Percentiles rank a stretch among this genome's conserved stretches.
These are phyloP conservation scores for Telenomus remus DNA, from an alignment of 1,140 invertebrate species.

Conservation along the genomic window DNA sequence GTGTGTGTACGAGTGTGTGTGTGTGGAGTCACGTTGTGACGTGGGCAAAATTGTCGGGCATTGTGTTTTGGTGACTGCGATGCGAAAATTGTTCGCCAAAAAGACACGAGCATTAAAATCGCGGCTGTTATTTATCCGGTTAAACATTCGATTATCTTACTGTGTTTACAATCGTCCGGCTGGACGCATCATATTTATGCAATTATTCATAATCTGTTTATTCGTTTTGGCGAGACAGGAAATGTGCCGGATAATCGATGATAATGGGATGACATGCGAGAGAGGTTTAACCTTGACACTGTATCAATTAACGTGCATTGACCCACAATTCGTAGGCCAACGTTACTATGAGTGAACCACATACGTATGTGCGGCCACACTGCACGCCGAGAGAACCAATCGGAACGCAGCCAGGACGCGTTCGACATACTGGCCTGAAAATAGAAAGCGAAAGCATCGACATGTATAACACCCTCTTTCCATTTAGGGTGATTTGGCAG, in stretches of 20 bases:
- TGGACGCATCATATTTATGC: slow-evolving; percentile 49
- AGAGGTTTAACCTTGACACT: slow-evolving; percentile 75
- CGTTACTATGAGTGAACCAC: slow-evolving; percentile 67
- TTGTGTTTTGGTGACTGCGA: slow-evolving; percentile 44
- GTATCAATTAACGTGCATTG: slow-evolving; percentile 74
- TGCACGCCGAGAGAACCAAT: slow-evolving; percentile 64
- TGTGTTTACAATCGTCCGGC: slow-evolving; percentile 52
- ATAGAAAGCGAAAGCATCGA: slow-evolving; percentile 61
- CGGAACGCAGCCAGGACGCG: slow-evolving; percentile 59
- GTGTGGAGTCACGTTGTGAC: slow-evolving; percentile 10
- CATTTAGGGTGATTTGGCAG: slow-evolving; percentile 56
- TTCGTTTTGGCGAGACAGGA: slow-evolving; percentile 61
- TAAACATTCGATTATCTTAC: slow-evolving; percentile 57
- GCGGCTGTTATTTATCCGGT: slow-evolving; percentile 45
- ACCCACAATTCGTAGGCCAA: slow-evolving; percentile 69
- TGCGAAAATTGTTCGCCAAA: slow-evolving; percentile 39
- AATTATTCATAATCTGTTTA: slow-evolving; percentile 60
- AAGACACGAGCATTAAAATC: slow-evolving; percentile 46
- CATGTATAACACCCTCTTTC: slow-evolving; percentile 58
- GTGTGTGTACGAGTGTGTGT: too few relatives aligned
- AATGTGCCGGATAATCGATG: slow-evolving; percentile 72
- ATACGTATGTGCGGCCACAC: slow-evolving; percentile 61
- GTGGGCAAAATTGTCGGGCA: slow-evolving; percentile 35
- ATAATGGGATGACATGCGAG: slow-evolving; percentile 73
- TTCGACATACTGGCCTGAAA: slow-evolving; percentile 61